Conservation (phyloP, 2,797 vertebrate species). For the Argentina silus region DNA sequence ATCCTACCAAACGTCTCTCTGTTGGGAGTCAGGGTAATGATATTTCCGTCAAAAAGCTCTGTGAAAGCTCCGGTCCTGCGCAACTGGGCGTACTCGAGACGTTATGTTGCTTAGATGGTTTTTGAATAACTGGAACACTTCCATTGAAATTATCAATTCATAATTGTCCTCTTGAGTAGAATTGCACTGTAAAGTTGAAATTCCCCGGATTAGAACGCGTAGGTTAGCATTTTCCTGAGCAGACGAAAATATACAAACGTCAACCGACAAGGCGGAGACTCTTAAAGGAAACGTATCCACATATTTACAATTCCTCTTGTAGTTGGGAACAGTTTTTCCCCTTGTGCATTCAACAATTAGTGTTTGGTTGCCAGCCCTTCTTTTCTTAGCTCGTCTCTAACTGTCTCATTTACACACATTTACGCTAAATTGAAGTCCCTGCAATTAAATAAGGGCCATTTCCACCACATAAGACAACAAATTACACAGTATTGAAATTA, state of each 20-base stretch:
- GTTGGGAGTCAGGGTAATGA: background rate
- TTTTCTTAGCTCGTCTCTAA: too few relatives aligned
- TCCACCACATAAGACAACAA: too few relatives aligned
- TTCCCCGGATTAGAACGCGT: conserved; percentile 33
- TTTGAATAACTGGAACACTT: conserved; percentile 14
- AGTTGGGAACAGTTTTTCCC: background rate
- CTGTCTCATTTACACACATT: too few relatives aligned
- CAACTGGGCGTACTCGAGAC: conserved; percentile 6
- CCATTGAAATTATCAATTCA: conserved; percentile 19
- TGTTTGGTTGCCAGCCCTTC: background rate
- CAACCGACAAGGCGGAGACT: conserved; percentile 11
- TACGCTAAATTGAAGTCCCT: too few relatives aligned
- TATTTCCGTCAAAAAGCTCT: conserved; percentile 15
- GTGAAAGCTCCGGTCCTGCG: background rate
- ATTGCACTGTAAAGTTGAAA: conserved; percentile 18
- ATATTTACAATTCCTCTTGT: background rate
- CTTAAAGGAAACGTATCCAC: conserved; percentile 45
- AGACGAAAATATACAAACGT: conserved; percentile 36
- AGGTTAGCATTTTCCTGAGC: conserved; percentile 10
- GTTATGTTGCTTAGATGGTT: background rate
- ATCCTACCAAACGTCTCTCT: conserved; percentile 2
- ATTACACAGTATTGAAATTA: too few relatives aligned
- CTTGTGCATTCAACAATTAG: background rate
- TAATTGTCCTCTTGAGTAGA: background rate
- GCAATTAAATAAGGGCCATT: too few relatives aligned